Base-by-base conservation (phyloP, 2,797 vertebrate species). In the Takifugu rubripes region DNA sequence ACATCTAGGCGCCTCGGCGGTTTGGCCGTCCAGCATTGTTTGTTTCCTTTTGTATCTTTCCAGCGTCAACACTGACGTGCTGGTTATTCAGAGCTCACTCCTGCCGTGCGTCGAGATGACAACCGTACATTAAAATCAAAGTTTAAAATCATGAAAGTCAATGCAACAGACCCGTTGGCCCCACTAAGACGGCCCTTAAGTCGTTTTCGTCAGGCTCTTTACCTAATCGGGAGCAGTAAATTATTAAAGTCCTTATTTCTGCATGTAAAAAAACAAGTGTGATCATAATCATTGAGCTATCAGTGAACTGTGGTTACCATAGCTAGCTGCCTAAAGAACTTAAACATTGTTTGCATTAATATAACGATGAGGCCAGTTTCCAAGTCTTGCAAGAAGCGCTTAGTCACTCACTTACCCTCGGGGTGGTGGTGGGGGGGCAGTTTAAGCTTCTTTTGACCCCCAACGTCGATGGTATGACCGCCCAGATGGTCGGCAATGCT, bases 341-440 rank as follows among this genome's bases (percentile, higher is more conserved):
- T 1, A n/a, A 43, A 43, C 9, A 12, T 10, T 16, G 42, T 43
- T 43, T 43, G 15, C 42, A 43, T 43, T 29, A 29, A 29, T 29
- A 29, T 29, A 29, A 29, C 5, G 27, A 29, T 29, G 27, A 29
- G 5, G 5, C 5, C 27, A 29, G 27, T 64, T 6, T 69, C 12
- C 54, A 25, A 3, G 24, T 42, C 21, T 59, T 40, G 45, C 56
- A 79, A 77, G 81, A 84, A 84, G 77, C 65, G 68, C 68, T 87
- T 62, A 87, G 78, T 87, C 87, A 85, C 75, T 87, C 79, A 85
- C 49, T 44, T 1, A 2, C 46, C 21, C 63, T 59, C 49, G 3
- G 2, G n/a, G 16, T 46, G 42, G 3, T 1, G n/a, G 16, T 46
- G 44, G 17, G 44, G n/a, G 40, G 53, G 49, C 63, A 4, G 43